A percentile compares a stretch with the other conserved stretches of the same genome.
These are phyloP conservation scores for Acanthosepion pharaonis DNA, from an alignment of 2,888 invertebrate species.

Conservation along the genomic window DNA sequence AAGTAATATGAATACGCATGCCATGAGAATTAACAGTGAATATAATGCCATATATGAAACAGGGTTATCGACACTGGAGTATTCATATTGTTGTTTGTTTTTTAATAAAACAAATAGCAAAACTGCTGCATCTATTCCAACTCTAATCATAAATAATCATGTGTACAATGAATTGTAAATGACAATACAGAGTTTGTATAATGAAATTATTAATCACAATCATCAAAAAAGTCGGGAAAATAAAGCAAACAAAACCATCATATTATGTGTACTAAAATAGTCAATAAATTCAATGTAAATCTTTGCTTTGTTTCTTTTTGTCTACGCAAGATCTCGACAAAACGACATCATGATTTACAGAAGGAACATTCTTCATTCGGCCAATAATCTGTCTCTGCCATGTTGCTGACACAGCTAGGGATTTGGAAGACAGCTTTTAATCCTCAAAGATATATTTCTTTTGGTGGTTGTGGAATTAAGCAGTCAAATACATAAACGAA, in stretches of 20 bases:
- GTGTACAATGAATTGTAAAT: not conserved
- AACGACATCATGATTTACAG: not conserved
- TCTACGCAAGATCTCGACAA: not conserved
- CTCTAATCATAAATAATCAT: too few species aligned
- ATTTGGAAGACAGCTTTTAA: not conserved
- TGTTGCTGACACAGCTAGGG: not conserved
- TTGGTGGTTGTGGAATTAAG: not conserved
- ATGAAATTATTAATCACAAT: not conserved
- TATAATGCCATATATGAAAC: too few species aligned
- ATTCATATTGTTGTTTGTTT: too few species aligned
- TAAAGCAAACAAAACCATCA: not conserved
- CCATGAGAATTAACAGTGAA: too few species aligned
- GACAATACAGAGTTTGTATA: not conserved
- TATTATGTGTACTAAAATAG: not conserved
- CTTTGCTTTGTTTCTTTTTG: not conserved
- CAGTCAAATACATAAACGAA: not conserved
- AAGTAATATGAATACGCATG: too few species aligned
- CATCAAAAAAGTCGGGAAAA: not conserved
- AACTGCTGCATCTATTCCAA: not conserved
- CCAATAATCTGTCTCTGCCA: not conserved
- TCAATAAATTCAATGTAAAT: not conserved
- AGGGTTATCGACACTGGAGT: too few species aligned
- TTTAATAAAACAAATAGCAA: too few species aligned
- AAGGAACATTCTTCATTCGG: not conserved
- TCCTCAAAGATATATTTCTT: not conserved